Evolutionary conservation across 2,888 invertebrate species (phyloP).

Genomic region (Criorhina ranunculi): DNA sequence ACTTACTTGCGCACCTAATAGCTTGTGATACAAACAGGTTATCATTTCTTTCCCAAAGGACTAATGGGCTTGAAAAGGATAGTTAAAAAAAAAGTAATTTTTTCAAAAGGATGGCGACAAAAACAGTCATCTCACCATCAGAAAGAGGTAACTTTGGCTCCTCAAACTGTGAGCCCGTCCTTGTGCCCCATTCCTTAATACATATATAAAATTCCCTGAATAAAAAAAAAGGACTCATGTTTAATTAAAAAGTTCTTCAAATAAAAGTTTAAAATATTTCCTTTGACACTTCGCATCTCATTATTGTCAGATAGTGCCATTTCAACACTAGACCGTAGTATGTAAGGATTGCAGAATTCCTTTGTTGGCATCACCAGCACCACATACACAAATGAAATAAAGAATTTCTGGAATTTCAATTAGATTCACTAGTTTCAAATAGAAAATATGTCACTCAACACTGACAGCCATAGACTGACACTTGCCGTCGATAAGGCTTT

Average conservation of each 20-base stretch:
- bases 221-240: background rate
- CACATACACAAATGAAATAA: conserved; percentile 42
- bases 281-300: conserved; percentile 17
- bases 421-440: conserved; percentile 70
- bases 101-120: too few species aligned
- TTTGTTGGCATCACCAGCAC: conserved; percentile 12
- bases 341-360: too few species aligned
- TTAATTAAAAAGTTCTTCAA: conserved; percentile 28
- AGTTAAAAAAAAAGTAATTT: too few species aligned
- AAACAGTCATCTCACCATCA: too few species aligned
- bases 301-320: background rate
- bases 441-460: conserved; percentile 68
- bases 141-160: too few species aligned
- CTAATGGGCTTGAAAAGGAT: too few species aligned
- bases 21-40: too few species aligned
- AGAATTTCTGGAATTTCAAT: conserved; percentile 75
- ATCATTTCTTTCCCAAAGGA: too few species aligned
- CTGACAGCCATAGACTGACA: conserved; percentile 65
- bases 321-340: background rate
- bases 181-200: too few species aligned
- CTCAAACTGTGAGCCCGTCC: too few species aligned
- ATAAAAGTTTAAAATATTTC: conserved; percentile 15
- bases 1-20: too few species aligned
- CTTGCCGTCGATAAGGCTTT: conserved; percentile 54
- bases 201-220: too few species aligned